Conservation (phyloP, 2,888 invertebrate species). For the Priocnemis perturbator region DNA sequence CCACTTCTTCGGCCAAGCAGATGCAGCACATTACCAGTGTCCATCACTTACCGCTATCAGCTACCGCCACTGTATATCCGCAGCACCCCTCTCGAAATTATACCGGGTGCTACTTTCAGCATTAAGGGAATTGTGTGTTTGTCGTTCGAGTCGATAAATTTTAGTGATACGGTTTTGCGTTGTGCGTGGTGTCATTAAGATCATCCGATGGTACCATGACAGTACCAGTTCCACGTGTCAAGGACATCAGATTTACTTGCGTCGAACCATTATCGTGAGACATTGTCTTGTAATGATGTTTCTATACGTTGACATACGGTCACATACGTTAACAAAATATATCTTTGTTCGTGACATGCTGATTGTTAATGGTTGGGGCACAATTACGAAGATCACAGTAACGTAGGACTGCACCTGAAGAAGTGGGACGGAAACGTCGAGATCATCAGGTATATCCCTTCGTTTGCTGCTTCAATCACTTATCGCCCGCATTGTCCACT, state of each 20-base stretch:
- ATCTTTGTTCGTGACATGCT: too few relatives aligned
- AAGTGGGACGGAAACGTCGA: not conserved
- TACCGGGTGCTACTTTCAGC: conserved; percentile 40
- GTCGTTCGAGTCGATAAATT: conserved; percentile 5
- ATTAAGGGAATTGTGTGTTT: conserved; percentile 42
- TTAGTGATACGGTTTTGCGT: too few relatives aligned
- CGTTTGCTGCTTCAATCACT: conserved; percentile 54
- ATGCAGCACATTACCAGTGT: conserved; percentile 73
- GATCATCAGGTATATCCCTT: conserved; percentile 16
- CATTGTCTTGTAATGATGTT: too few relatives aligned
- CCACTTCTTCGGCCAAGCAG: conserved; percentile 60
- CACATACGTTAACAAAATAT: too few relatives aligned
- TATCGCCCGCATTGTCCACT: conserved; percentile 57
- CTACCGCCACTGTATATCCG: conserved; percentile 39
- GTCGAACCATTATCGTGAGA: too few relatives aligned
- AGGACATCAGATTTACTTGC: too few relatives aligned
- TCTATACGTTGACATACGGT: too few relatives aligned
- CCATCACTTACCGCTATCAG: conserved; percentile 73
- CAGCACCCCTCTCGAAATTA: conserved; percentile 51
- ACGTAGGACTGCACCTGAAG: not conserved
- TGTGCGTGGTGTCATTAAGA: too few relatives aligned
- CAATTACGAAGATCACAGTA: too few relatives aligned
- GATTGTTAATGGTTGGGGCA: too few relatives aligned
- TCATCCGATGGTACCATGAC: too few relatives aligned
- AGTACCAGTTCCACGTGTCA: too few relatives aligned